These are phyloP conservation scores for Drosophila differens DNA, from an alignment of 2,888 invertebrate species.

Conservation along the genomic window DNA sequence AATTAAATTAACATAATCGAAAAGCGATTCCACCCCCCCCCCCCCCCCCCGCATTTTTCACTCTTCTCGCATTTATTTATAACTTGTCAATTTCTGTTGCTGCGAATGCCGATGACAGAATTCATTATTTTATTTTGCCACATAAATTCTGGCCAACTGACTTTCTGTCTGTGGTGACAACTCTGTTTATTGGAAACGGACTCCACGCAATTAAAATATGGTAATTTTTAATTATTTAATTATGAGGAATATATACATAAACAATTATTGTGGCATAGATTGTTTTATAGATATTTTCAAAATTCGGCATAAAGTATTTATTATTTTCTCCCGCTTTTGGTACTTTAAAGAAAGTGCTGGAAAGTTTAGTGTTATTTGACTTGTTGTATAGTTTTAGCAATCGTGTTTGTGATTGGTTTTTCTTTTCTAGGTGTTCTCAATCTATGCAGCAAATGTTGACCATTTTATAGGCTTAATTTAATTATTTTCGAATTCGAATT, in stretches of 20 bases:
- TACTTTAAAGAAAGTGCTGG: not conserved
- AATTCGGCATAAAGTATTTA: no score
- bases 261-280: not conserved
- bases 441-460: not conserved
- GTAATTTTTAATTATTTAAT: not conserved
- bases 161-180: conserved; percentile 22
- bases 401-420: not conserved
- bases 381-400: not conserved
- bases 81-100: conserved; percentile 66
- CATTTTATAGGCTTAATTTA: not conserved
- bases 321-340: not conserved
- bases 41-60: conserved; percentile 37
- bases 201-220: conserved; percentile 9
- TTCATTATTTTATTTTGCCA: conserved; percentile 83
- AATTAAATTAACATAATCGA: conserved; percentile 81
- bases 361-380: not conserved
- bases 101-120: conserved; percentile 70
- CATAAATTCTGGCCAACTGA: conserved; percentile 67
- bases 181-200: conserved; percentile 21
- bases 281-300: not conserved
- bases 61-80: conserved; percentile 57
- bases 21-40: conserved; percentile 60
- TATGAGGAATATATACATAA: not conserved
- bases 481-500: not conserved
- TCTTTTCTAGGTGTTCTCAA: not conserved